phyloP scores from a whole-genome alignment of 37 sponge, comb jelly and placozoan genomes.

The Diacarnus erythraeanus region DNA sequence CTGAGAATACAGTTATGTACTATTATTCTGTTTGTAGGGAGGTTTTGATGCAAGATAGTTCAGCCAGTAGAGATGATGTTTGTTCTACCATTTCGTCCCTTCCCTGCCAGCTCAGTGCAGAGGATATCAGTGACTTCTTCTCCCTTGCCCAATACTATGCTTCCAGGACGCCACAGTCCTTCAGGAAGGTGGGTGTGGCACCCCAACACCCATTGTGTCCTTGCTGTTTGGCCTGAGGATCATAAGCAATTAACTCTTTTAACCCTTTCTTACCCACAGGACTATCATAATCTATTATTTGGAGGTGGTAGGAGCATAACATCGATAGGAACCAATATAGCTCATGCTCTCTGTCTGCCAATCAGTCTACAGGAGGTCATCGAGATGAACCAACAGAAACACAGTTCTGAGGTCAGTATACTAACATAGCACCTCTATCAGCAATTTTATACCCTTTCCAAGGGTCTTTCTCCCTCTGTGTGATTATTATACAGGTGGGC shows the following conservation, averaged over 20 bases:
- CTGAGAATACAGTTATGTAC: no score
- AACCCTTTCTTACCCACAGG: constrained; percentile 28
- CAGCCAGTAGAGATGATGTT: constrained; percentile 22
- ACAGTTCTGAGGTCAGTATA: constrained; percentile 20
- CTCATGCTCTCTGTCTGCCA: constrained; percentile 84
- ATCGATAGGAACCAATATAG: constrained; percentile 25
- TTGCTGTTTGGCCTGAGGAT: no score
- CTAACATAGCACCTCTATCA: no score
- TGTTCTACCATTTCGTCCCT: constrained; percentile 41
- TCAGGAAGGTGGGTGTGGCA: constrained; percentile 78
- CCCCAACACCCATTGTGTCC: no score
- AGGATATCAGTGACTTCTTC: constrained; percentile 85
- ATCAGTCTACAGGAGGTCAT: constrained; percentile 77
- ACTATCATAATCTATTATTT: constrained; percentile 73
- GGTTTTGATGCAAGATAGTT: constrained; percentile 28
- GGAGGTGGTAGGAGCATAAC: constrained; percentile 52
- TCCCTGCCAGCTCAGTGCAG: constrained; percentile 72
- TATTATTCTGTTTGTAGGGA: constrained; percentile 53
- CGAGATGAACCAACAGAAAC: constrained; percentile 31
- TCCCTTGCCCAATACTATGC: constrained; percentile 90
- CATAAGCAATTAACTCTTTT: neutral
- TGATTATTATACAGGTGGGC: neutral
- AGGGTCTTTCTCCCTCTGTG: neutral
- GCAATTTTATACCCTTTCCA: neutral
- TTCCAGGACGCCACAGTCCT: constrained; percentile 84